Conservation (phyloP, 2,113 vertebrate species). For the Urocolius indicus region DNA sequence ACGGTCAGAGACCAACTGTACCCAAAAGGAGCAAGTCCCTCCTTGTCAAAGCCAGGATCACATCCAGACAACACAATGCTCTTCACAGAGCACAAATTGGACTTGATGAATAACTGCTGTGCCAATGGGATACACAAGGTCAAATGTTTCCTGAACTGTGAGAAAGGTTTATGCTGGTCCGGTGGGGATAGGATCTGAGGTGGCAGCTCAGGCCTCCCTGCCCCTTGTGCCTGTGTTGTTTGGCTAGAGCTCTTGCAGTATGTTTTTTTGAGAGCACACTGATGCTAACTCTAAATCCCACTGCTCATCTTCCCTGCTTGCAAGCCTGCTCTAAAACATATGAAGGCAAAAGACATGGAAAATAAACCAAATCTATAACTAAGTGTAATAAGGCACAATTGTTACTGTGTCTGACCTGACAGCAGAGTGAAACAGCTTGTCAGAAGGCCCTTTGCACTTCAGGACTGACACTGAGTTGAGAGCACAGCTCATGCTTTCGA, state of each 20-base stretch:
- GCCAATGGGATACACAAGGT: fast-evolving
- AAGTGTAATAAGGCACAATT: slow-evolving; percentile 39
- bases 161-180: neutral
- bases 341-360: neutral
- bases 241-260: neutral
- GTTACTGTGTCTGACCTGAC: slow-evolving; percentile 31
- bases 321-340: neutral
- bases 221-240: neutral
- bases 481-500: slow-evolving; percentile 24
- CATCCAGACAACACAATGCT: neutral
- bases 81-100: neutral
- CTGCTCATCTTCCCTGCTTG: neutral
- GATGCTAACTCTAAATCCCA: neutral
- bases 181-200: neutral
- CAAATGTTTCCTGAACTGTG: neutral
- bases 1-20: neutral
- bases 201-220: neutral
- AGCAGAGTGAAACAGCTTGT: neutral
- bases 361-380: slow-evolving; percentile 35
- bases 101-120: neutral
- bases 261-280: neutral
- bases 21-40: neutral
- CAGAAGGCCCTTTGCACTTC: slow-evolving; percentile 42
- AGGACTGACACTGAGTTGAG: slow-evolving; percentile 11
- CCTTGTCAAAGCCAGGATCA: neutral